These are phyloP conservation scores for Nematostella vectensis DNA, from an alignment of 92 coral and sea anemone genomes.

Conservation along the genomic window DNA sequence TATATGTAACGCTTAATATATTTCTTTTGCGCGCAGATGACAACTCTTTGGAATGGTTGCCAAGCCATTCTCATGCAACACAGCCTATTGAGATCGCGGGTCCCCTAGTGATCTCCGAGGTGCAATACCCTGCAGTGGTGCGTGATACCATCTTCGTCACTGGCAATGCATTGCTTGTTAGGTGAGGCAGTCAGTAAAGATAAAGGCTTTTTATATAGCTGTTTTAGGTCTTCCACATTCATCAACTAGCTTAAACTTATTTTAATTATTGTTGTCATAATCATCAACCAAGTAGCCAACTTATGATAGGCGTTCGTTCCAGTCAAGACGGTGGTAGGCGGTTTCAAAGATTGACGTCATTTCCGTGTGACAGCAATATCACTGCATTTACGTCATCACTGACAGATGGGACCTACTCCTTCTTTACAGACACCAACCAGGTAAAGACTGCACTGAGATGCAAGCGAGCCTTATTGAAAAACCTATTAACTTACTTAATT, in stretches of 20 bases:
- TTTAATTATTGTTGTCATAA: no score
- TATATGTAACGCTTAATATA: no score
- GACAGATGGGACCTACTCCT: slow-evolving; percentile 70
- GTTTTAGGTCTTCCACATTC: no score
- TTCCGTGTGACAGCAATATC: slow-evolving; percentile 49
- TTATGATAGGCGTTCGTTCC: no score
- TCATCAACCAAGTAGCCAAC: no score
- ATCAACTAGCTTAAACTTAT: no score
- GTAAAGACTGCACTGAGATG: no score
- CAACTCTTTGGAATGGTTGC: neutral
- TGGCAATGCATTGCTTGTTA: slow-evolving; percentile 40
- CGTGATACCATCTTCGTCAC: slow-evolving; percentile 55
- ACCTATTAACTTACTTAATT: no score
- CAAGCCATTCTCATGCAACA: neutral
- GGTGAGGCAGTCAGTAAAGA: no score
- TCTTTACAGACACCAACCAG: slow-evolving; percentile 63
- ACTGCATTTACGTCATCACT: slow-evolving; percentile 55
- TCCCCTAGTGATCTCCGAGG: slow-evolving; percentile 30
- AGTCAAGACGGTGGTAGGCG: slow-evolving; percentile 72
- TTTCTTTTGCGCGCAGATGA: neutral
- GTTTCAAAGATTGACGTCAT: slow-evolving; percentile 55
- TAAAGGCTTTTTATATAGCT: no score
- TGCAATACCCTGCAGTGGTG: slow-evolving; percentile 50
- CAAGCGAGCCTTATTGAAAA: no score
- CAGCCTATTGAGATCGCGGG: neutral